Conservation (phyloP, 1,140 invertebrate genomes). For the Centruroides sculpturatus region DNA sequence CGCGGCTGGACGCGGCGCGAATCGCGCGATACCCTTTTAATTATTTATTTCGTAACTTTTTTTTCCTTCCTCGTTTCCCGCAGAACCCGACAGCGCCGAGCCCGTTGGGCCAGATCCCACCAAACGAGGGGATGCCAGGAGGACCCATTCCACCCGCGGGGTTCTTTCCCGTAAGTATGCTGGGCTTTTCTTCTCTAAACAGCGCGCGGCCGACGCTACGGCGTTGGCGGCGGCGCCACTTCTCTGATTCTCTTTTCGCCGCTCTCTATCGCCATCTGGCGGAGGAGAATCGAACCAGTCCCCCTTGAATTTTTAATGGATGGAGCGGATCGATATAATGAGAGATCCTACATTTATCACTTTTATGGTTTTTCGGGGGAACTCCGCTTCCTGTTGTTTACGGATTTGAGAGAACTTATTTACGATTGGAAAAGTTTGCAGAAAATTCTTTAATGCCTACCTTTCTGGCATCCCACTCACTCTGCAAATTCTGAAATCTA, state of each 20-base stretch:
- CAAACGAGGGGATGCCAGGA: conserved; percentile 75
- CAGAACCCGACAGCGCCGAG: conserved; percentile 37
- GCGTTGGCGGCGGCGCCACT: background rate
- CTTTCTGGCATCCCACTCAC: no score
- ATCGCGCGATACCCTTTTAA: background rate
- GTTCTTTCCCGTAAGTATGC: conserved; percentile 70
- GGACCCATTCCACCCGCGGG: conserved; percentile 76
- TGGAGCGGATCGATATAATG: no score
- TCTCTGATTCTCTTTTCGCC: background rate
- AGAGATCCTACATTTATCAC: no score
- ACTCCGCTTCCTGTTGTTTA: no score
- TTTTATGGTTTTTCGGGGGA: no score
- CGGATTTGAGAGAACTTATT: no score
- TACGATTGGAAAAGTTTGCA: no score
- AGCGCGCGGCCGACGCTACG: background rate
- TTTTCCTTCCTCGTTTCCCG: conserved; percentile 11
- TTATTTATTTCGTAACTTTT: background rate
- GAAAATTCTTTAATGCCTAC: no score
- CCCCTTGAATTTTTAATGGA: no score
- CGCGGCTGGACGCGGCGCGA: no score
- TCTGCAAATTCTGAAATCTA: no score
- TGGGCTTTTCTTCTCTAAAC: background rate
- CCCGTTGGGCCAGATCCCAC: conserved; percentile 37
- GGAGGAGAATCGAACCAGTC: background rate
- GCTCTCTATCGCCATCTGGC: conserved; percentile 1